Conservation (phyloP, 1,140 invertebrate genomes). For the Adelges cooleyi region DNA sequence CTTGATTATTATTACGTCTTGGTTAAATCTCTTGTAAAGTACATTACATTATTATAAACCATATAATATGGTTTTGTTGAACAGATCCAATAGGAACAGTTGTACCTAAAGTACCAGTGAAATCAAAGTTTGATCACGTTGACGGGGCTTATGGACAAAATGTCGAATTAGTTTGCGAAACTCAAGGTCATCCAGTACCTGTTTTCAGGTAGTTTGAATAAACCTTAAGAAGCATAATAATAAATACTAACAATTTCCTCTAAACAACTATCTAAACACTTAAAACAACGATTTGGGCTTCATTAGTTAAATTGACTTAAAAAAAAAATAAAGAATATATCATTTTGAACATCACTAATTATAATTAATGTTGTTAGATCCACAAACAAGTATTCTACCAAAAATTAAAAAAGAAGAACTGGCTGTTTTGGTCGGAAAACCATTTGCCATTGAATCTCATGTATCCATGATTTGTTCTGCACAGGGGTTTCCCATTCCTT, state of each 20-base stretch:
- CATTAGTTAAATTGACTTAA: no score
- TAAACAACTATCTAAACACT: neutral
- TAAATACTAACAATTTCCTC: neutral
- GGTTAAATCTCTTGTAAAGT: no score
- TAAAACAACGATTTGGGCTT: conserved; percentile 12
- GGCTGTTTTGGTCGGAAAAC: conserved; percentile 4
- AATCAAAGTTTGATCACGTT: conserved; percentile 53
- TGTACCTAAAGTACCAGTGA: conserved; percentile 37
- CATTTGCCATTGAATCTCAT: conserved; percentile 21
- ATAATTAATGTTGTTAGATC: conserved; percentile 24
- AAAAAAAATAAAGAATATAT: no score
- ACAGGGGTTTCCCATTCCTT: conserved; percentile 43
- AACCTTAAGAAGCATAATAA: neutral
- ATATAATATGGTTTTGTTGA: conserved; percentile 36
- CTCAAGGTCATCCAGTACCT: conserved; percentile 50
- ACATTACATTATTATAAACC: neutral
- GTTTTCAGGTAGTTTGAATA: conserved; percentile 33
- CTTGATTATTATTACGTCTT: no score
- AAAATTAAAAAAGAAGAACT: conserved; percentile 28
- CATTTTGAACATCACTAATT: no score
- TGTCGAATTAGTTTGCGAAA: conserved; percentile 50
- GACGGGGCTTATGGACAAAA: conserved; percentile 39
- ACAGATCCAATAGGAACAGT: conserved; percentile 39
- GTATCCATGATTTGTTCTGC: conserved; percentile 53
- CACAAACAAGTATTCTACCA: conserved; percentile 31